These are phyloP conservation scores for Vidua chalybeata DNA, from an alignment of 2,113 vertebrate genomes.

Conservation along the genomic window DNA sequence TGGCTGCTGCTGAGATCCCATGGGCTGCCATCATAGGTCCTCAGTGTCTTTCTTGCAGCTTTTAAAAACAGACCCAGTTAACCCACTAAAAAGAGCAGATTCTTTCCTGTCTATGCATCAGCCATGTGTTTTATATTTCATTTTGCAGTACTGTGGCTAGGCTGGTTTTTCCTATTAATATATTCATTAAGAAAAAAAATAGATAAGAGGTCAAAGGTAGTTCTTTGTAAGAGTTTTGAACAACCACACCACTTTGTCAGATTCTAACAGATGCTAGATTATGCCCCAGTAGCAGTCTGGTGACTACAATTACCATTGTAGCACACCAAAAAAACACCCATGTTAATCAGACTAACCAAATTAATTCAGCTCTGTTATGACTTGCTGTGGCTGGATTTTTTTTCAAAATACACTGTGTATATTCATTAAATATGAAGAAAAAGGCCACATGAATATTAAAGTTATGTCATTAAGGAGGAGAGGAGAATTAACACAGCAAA, in stretches of 20 bases:
- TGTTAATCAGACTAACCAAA: constrained; percentile 55
- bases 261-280: neutral
- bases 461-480: constrained; percentile 28
- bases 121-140: neutral
- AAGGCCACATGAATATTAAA: constrained; percentile 22
- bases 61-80: neutral
- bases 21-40: neutral
- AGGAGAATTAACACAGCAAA: constrained; percentile 23
- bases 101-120: neutral
- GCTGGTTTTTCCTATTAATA: neutral
- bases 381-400: constrained; percentile 10
- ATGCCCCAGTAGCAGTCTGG: neutral
- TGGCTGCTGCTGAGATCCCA: neutral
- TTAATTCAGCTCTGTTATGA: constrained; percentile 19
- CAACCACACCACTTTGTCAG: neutral
- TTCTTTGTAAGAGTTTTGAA: neutral
- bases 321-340: constrained; percentile 33
- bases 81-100: neutral
- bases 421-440: constrained; percentile 35
- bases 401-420: constrained; percentile 9
- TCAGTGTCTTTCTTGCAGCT: neutral
- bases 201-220: neutral
- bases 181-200: neutral
- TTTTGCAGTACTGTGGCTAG: neutral
- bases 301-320: neutral